A percentile compares a stretch with the other conserved stretches of the same genome.
Evolutionary conservation across 2,113 vertebrate genomes (phyloP).

Genomic region (Zosterops hypoxanthus): DNA sequence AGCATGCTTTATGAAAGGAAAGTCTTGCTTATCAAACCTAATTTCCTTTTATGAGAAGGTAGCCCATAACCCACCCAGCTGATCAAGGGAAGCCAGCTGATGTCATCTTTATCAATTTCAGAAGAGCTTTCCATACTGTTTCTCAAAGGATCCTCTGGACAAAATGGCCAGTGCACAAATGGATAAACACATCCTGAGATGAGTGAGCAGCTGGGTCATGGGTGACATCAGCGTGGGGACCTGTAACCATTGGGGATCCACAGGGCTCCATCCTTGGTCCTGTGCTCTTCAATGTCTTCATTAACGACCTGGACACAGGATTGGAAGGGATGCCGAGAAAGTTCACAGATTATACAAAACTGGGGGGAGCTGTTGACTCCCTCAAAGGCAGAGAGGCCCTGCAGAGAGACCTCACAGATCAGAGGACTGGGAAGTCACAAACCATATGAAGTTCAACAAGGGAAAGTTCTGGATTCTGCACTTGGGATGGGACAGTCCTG

Average conservation of each 20-base stretch:
- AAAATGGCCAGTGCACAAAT: neutral
- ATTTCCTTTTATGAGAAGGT: neutral
- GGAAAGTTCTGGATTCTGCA: neutral
- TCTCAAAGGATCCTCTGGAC: neutral
- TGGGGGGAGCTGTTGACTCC: neutral
- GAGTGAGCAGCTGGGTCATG: neutral
- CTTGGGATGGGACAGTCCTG: neutral
- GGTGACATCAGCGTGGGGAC: neutral
- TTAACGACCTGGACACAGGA: rapidly evolving
- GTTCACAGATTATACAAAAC: neutral
- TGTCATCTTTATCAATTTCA: neutral
- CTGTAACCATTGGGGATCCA: neutral
- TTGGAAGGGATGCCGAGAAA: neutral
- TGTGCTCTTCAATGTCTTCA: neutral
- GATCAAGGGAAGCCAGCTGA: neutral
- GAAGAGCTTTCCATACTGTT: neutral
- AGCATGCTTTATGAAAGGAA: neutral
- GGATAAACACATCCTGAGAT: neutral
- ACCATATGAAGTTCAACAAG: rapidly evolving
- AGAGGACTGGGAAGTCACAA: neutral
- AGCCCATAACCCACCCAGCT: neutral
- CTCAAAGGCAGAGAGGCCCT: rapidly evolving
- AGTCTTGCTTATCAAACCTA: neutral
- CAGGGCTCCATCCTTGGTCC: neutral
- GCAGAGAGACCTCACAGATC: neutral